Conservation (phyloP, 2,797 vertebrate genomes). For the Enteromius afrohamiltoni region DNA sequence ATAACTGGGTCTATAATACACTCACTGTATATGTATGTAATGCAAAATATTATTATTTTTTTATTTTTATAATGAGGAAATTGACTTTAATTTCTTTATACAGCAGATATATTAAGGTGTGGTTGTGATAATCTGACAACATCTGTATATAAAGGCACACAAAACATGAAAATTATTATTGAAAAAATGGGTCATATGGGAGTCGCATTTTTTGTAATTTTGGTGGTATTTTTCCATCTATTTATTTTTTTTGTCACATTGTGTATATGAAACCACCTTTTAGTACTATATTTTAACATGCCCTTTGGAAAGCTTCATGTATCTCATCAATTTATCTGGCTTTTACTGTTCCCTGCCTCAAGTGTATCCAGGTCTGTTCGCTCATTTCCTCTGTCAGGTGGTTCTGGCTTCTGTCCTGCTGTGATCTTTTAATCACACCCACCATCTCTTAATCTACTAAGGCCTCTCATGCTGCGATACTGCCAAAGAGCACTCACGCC, state of each 20-base stretch:
- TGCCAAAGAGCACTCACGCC: conserved; percentile 7
- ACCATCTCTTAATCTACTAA: conserved; percentile 43
- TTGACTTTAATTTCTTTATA: neutral
- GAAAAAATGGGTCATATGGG: neutral
- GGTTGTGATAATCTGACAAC: neutral
- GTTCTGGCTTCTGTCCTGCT: conserved; percentile 9
- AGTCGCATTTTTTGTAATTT: neutral
- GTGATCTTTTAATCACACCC: conserved; percentile 48
- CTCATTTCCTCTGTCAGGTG: conserved; percentile 17
- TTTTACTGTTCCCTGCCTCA: conserved; percentile 11
- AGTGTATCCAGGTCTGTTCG: neutral
- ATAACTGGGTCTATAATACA: neutral
- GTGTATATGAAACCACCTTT: neutral
- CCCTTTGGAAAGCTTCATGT: neutral
- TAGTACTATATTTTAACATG: neutral
- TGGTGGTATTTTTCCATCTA: neutral
- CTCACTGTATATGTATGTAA: neutral
- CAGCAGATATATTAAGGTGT: neutral
- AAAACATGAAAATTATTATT: neutral
- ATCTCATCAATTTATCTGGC: neutral
- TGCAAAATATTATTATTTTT: neutral
- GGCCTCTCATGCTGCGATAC: neutral
- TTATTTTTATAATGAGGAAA: neutral
- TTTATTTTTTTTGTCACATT: neutral
- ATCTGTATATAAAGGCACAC: neutral